Evolutionary conservation across 2,888 invertebrate genomes (phyloP).

Genomic region (Poecilobothrus nobilitatus): DNA sequence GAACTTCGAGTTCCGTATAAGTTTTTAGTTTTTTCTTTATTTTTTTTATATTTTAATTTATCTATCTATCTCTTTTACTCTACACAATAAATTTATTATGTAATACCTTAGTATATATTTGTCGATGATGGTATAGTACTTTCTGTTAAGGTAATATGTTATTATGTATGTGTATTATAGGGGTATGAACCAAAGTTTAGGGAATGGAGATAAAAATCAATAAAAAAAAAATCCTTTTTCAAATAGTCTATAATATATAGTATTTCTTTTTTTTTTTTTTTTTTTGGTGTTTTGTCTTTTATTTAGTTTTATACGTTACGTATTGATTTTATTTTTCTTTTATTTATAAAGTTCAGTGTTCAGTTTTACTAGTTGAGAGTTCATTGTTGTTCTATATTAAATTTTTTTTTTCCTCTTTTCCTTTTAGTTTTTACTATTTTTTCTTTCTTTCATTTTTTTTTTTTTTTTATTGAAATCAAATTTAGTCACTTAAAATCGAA

Average conservation of each 20-base stretch:
- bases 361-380: not conserved
- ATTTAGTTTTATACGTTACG: too few species aligned
- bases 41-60: not conserved
- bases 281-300: too few species aligned
- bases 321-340: not conserved
- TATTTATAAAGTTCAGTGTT: not conserved
- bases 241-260: too few species aligned
- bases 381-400: not conserved
- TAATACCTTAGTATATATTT: not conserved
- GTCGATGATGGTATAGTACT: not conserved
- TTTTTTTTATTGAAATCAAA: not conserved
- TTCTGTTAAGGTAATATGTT: too few species aligned
- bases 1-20: not conserved
- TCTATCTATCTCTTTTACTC: not conserved
- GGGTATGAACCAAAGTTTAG: not conserved
- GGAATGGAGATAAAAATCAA: not conserved
- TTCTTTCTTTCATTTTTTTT: not conserved
- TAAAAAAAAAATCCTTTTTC: too few species aligned
- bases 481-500: not conserved
- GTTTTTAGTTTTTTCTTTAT: not conserved
- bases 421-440: not conserved
- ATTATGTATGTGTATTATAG: not conserved
- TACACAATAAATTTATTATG: not conserved
- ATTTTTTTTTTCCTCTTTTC: not conserved
- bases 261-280: too few species aligned